A percentile compares a stretch with the other conserved stretches of the same genome.
Conservation (phyloP, 2,797 vertebrate species). For the Eulemur mongoz region DNA sequence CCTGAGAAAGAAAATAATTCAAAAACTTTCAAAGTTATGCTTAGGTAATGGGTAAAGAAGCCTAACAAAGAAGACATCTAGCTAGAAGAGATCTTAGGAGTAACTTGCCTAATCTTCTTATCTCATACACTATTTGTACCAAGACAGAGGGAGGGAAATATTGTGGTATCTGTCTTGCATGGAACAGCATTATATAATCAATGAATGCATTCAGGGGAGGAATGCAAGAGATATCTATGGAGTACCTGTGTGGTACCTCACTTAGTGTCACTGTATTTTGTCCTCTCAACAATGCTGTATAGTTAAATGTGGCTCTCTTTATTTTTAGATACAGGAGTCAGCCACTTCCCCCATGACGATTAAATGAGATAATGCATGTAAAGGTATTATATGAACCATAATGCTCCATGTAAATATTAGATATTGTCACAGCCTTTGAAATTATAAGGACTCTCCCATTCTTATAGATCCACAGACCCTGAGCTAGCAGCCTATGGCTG, state of each 20-base stretch:
- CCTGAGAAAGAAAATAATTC: not conserved
- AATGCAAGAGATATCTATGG: not conserved
- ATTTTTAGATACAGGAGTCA: not conserved
- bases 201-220: too few species aligned
- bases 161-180: not conserved
- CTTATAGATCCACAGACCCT: not conserved
- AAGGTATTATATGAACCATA: not conserved
- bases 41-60: not conserved
- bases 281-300: not conserved
- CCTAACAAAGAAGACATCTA: not conserved
- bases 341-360: not conserved
- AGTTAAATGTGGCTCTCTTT: not conserved
- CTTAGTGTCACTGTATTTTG: not conserved
- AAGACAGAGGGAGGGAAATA: not conserved
- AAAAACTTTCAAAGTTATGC: not conserved
- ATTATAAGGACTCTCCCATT: not conserved
- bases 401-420: not conserved
- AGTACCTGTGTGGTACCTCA: not conserved
- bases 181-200: not conserved
- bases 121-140: not conserved
- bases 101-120: not conserved
- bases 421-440: not conserved
- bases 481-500: not conserved
- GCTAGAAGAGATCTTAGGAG: not conserved
- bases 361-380: conserved; percentile 32